phyloP scores from a whole-genome alignment of 2,113 vertebrate species.

The Scomber japonicus region DNA sequence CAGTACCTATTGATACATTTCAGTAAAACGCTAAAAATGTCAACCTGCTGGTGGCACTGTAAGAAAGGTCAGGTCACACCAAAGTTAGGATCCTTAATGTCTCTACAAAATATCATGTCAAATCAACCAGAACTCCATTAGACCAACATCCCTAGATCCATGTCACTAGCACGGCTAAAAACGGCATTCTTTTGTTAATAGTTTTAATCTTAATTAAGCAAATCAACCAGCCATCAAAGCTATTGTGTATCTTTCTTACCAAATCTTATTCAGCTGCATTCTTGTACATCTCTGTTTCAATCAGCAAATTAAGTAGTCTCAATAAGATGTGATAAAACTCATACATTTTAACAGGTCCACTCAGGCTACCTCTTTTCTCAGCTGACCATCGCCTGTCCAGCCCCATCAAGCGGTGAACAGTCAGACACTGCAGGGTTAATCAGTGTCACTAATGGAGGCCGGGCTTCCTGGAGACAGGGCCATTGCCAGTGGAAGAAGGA shows the following conservation, averaged over 20 bases:
- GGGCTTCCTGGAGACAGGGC: slow-evolving; percentile 45
- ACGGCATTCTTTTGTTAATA: too few relatives aligned
- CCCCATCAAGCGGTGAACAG: slow-evolving; percentile 56
- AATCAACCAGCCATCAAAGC: neutral
- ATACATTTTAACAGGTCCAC: slow-evolving; percentile 77
- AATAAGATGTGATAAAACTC: slow-evolving; percentile 74
- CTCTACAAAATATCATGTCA: too few relatives aligned
- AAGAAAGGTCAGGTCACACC: too few relatives aligned
- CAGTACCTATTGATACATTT: too few relatives aligned
- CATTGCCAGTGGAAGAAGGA: slow-evolving; percentile 61
- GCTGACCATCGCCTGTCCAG: slow-evolving; percentile 60
- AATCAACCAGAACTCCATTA: too few relatives aligned
- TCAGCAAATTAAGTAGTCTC: slow-evolving; percentile 72
- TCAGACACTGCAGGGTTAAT: slow-evolving; percentile 74
- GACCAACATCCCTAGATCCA: too few relatives aligned
- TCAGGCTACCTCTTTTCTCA: slow-evolving; percentile 39
- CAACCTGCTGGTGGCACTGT: too few relatives aligned
- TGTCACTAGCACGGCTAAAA: too few relatives aligned
- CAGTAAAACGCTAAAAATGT: too few relatives aligned
- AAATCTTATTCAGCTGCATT: slow-evolving; percentile 60
- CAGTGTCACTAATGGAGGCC: slow-evolving; percentile 80
- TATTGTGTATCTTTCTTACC: neutral
- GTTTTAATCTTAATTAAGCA: too few relatives aligned
- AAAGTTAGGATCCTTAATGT: too few relatives aligned
- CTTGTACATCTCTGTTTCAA: slow-evolving; percentile 57